These are phyloP conservation scores for Timandra comae DNA, from an alignment of 2,888 invertebrate species.

Conservation along the genomic window DNA sequence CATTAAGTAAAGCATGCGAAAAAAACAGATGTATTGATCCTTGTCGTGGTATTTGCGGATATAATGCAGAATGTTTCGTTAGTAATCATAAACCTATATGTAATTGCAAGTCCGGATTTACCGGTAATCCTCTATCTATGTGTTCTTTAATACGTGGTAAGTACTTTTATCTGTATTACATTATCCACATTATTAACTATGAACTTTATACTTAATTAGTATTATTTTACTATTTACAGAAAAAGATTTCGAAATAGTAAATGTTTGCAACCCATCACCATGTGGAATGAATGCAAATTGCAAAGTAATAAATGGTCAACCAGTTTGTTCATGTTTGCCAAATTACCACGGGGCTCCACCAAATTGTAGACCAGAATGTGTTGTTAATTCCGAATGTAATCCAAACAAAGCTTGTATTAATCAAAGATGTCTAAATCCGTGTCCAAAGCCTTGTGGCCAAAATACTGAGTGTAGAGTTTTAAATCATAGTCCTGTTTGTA, in stretches of 20 bases:
- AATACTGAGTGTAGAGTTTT: constrained; percentile 82
- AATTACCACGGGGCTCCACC: constrained; percentile 81
- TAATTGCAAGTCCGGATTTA: constrained; percentile 77
- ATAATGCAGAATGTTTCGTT: constrained; percentile 80
- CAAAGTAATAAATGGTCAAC: constrained; percentile 81
- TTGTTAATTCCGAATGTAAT: constrained; percentile 80
- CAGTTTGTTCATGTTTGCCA: constrained; percentile 83
- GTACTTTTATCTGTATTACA: constrained; percentile 7
- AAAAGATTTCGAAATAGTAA: constrained; percentile 41
- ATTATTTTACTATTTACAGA: constrained; percentile 36
- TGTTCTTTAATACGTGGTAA: constrained; percentile 57
- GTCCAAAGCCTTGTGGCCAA: constrained; percentile 81
- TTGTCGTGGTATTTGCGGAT: constrained; percentile 82
- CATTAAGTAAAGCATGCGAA: constrained; percentile 79
- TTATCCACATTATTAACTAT: too few relatives aligned
- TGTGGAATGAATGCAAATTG: constrained; percentile 86
- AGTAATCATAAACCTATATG: constrained; percentile 81
- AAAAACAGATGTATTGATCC: constrained; percentile 82
- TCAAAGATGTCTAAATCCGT: constrained; percentile 82
- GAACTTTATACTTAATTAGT: background rate
- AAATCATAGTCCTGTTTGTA: constrained; percentile 84
- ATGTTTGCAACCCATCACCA: constrained; percentile 84
- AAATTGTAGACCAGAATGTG: constrained; percentile 80
- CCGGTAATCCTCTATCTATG: constrained; percentile 81
- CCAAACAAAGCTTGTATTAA: constrained; percentile 80